Conservation (phyloP, 2,113 vertebrate genomes). For the Chaetodon auriga region DNA sequence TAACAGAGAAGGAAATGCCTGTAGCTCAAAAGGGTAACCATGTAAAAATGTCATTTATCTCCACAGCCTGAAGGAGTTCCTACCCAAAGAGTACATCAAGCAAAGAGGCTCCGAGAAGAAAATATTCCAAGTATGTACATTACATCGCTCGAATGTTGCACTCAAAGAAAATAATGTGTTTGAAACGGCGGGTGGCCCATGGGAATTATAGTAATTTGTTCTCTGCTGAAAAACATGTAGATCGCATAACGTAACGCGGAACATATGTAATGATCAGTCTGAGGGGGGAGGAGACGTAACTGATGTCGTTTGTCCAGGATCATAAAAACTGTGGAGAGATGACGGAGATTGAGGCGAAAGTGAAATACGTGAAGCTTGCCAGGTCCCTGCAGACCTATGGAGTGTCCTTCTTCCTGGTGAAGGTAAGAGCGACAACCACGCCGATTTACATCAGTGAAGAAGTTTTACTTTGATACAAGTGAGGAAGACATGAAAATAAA, state of each 20-base stretch:
- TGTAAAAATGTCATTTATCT: slow-evolving; percentile 74
- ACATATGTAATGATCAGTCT: neutral
- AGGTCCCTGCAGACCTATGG: slow-evolving; percentile 95
- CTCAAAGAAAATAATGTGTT: slow-evolving; percentile 34
- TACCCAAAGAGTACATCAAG: slow-evolving; percentile 88
- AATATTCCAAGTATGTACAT: slow-evolving; percentile 86
- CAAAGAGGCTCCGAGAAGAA: slow-evolving; percentile 88
- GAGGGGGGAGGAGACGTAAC: slow-evolving; percentile 1
- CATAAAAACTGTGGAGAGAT: slow-evolving; percentile 98
- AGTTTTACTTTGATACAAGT: neutral
- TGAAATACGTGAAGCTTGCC: slow-evolving; percentile 97
- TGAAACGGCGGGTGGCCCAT: neutral
- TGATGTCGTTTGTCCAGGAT: slow-evolving; percentile 84
- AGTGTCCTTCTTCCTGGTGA: slow-evolving; percentile 98
- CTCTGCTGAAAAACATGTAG: slow-evolving; percentile 8
- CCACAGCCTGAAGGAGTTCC: slow-evolving; percentile 86
- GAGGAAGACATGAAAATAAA: neutral
- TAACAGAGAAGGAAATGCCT: slow-evolving; percentile 71
- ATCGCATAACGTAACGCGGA: neutral
- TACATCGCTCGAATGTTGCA: neutral
- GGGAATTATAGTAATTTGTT: slow-evolving; percentile 30
- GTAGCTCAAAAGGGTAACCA: slow-evolving; percentile 61
- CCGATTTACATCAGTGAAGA: neutral
- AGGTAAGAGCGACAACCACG: slow-evolving; percentile 83
- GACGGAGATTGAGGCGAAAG: slow-evolving; percentile 98